Conservation (phyloP, 2,888 invertebrate species). For the Hartigia nigra region DNA sequence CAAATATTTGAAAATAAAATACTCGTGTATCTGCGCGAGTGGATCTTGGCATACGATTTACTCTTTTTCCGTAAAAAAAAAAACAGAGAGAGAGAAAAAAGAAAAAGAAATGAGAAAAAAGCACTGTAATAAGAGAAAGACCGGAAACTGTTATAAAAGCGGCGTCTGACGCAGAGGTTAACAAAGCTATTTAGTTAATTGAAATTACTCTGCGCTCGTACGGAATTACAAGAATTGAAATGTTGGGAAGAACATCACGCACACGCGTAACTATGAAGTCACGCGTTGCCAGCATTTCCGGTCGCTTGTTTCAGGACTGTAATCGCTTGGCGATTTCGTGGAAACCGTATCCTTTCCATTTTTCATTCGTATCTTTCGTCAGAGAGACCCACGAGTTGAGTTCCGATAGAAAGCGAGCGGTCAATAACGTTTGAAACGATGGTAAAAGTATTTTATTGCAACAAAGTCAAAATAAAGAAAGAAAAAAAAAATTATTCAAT, state of each 20-base stretch:
- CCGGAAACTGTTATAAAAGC: slow-evolving; percentile 14
- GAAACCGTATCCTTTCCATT: neutral
- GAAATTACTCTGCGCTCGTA: slow-evolving; percentile 44
- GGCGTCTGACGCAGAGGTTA: slow-evolving; percentile 25
- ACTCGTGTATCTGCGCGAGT: neutral
- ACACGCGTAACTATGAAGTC: neutral
- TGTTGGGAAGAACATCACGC: slow-evolving; percentile 17
- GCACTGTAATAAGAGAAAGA: slow-evolving; percentile 13
- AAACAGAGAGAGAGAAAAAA: too few species aligned
- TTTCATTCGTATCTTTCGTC: neutral
- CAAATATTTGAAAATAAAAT: neutral
- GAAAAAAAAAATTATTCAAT: neutral
- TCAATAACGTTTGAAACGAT: neutral
- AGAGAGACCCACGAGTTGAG: neutral
- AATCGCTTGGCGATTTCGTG: neutral
- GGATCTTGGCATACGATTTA: neutral
- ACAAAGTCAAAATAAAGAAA: neutral
- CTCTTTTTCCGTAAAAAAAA: neutral
- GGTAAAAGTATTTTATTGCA: neutral
- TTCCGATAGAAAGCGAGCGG: neutral
- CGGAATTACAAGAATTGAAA: slow-evolving; percentile 27
- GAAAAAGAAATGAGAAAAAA: neutral
- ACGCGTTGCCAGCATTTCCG: neutral
- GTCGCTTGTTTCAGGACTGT: neutral
- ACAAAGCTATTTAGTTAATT: slow-evolving; percentile 37